Base-by-base conservation (phyloP, 1,140 invertebrate species). In the Pristionchus pacificus region DNA sequence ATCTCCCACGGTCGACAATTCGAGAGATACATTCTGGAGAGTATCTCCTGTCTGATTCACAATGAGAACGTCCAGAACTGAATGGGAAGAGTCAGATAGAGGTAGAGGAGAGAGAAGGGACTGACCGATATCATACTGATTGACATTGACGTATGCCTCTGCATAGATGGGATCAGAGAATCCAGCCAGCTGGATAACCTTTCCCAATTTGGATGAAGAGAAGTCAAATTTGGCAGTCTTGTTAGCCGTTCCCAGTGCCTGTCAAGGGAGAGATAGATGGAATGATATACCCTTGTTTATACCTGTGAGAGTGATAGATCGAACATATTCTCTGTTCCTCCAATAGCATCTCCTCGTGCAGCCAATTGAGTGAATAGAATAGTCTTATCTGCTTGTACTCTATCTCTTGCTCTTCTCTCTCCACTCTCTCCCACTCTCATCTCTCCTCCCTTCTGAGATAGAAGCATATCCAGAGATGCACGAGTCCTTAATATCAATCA, bases 161-260 rank as follows among this genome's bases (percentile, higher is more conserved):
- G 95, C 92, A 85, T 99, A 99, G 57, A 99, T 93, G 0, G 97
- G 95, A 87, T 99, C 97, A 0, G 93, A 97, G 86, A 98, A 97
- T 25, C 96, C 97, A n/a, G 96, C 97, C 72, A 99, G 87, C 85
- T 99, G 96, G n/a, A 93, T 95, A 66, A 88, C 87, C 87, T 96
- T 89, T 78, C 87, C 89, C 2, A 89, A 83, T 78, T 89, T 89
- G 0, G 10, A 49, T 30, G 24, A 84, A n/a, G 86, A 85, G n/a
- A 87, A 80, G 80, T 91, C 84, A 75, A 87, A 87, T 61, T 86
- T 83, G 10, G 88, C 87, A 62, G 88, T 87, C 77, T 88, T 88
- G 29, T 75, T 79, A 14, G 84, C 85, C 59, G 91, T 90, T 59
- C 90, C 90, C 14, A 95, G 87, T 1, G 96, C 96, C 82, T 49